Evolutionary conservation across 2,113 vertebrate genomes (phyloP).

Genomic region (Peromyscus leucopus): DNA sequence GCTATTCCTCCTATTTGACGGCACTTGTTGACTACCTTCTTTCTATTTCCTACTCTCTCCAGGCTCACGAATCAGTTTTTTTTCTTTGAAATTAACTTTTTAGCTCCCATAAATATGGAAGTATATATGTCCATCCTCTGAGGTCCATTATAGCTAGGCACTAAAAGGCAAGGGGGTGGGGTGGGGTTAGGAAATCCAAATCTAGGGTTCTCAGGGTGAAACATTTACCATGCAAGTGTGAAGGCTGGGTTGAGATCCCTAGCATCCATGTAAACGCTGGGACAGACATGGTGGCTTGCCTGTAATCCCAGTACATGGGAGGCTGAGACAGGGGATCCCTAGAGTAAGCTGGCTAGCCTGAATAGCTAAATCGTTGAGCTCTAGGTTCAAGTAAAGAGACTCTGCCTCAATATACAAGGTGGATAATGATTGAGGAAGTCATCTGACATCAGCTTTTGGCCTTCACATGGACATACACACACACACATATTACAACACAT

Average conservation of each 20-base stretch:
- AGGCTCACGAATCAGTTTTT: background rate
- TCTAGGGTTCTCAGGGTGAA: background rate
- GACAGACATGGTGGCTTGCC: background rate
- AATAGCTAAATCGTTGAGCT: background rate
- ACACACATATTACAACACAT: too few relatives aligned
- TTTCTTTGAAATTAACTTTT: background rate
- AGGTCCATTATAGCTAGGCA: background rate
- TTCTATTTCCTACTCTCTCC: background rate
- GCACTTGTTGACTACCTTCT: too few relatives aligned
- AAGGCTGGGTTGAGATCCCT: background rate
- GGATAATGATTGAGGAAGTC: background rate
- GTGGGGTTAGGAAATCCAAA: background rate
- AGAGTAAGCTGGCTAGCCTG: background rate
- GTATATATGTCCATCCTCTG: background rate
- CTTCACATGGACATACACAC: too few relatives aligned
- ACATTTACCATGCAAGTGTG: too few relatives aligned
- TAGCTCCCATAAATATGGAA: background rate
- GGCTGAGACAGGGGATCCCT: background rate
- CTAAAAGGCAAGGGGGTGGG: background rate
- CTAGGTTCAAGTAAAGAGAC: background rate
- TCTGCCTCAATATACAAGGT: background rate
- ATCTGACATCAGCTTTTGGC: background rate
- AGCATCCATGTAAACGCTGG: background rate
- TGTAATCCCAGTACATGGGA: background rate
- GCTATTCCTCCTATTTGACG: background rate